phyloP scores from a whole-genome alignment of 2,113 vertebrate species.

The Rhea americana region DNA sequence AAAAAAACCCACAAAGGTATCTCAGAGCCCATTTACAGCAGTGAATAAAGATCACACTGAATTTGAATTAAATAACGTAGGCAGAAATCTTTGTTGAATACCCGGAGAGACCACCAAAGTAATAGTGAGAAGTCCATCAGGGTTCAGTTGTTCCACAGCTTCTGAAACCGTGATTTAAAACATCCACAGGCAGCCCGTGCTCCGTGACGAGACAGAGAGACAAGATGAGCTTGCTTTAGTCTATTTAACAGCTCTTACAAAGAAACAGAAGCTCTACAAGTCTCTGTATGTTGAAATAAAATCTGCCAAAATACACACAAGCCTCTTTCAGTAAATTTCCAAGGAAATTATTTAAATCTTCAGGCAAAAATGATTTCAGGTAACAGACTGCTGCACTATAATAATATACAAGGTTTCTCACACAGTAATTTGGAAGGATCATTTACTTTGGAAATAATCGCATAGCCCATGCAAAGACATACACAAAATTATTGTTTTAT shows the following conservation, averaged over 20 bases:
- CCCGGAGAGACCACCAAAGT: background rate
- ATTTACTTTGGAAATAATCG: background rate
- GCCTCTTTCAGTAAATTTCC: background rate
- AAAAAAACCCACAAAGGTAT: background rate
- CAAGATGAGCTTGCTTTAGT: background rate
- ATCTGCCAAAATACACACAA: background rate
- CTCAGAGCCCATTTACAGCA: background rate
- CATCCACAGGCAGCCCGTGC: accelerated
- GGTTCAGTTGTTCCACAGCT: background rate
- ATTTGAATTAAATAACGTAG: background rate
- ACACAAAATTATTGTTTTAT: background rate
- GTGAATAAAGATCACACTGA: background rate
- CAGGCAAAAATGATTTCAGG: background rate
- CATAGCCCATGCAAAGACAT: background rate
- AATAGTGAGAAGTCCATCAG: background rate
- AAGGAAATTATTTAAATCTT: background rate
- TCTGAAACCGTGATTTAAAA: background rate
- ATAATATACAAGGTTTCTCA: background rate
- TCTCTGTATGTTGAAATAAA: background rate
- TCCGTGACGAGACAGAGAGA: background rate
- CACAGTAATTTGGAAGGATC: background rate
- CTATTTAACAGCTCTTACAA: background rate
- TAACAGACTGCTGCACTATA: background rate
- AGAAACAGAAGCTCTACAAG: background rate
- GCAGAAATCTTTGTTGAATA: background rate